A percentile compares a stretch with the other conserved stretches of the same genome.
Evolutionary conservation across 2,888 invertebrate genomes (phyloP).

Genomic region (Amitus sp.): DNA sequence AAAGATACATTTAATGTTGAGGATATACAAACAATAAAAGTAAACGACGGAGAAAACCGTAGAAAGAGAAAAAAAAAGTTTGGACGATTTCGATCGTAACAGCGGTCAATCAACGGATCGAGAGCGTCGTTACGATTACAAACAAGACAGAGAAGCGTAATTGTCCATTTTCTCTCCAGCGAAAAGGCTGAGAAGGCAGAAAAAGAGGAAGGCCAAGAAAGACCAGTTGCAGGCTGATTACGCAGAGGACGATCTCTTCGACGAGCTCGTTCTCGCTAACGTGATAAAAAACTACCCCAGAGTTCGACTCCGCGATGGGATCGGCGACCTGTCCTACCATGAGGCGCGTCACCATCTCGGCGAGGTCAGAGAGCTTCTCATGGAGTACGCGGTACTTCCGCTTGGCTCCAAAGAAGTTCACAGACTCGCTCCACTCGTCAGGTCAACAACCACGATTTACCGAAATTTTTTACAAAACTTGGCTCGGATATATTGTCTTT

Average conservation of each 20-base stretch:
- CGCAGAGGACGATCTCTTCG: conserved; percentile 74
- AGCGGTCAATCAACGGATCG: conserved; percentile 1
- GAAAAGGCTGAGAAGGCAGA: conserved; percentile 26
- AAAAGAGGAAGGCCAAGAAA: conserved; percentile 67
- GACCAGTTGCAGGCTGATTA: conserved; percentile 74
- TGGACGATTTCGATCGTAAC: conserved; percentile 1
- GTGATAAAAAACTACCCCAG: conserved; percentile 75
- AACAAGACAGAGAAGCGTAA: conserved; percentile 25
- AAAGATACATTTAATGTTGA: no score
- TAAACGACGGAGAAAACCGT: not conserved
- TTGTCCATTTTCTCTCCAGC: conserved; percentile 35
- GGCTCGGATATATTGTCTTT: no score
- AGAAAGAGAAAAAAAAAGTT: no score
- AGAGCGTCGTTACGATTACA: conserved; percentile 26
- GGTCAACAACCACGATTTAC: conserved; percentile 26
- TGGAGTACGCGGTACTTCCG: conserved; percentile 72
- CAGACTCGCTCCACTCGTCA: conserved; percentile 50
- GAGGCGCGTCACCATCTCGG: conserved; percentile 70
- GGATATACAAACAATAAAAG: not conserved
- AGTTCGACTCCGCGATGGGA: conserved; percentile 72
- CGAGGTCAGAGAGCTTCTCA: conserved; percentile 72
- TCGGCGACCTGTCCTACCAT: conserved; percentile 76
- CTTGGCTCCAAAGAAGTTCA: conserved; percentile 64
- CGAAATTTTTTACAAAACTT: no score
- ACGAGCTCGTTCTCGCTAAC: conserved; percentile 76